Evolutionary conservation across 2,797 vertebrate genomes (phyloP), one percentile per base, ranked within the genome.

Genomic region (Anguilla anguilla): DNA sequence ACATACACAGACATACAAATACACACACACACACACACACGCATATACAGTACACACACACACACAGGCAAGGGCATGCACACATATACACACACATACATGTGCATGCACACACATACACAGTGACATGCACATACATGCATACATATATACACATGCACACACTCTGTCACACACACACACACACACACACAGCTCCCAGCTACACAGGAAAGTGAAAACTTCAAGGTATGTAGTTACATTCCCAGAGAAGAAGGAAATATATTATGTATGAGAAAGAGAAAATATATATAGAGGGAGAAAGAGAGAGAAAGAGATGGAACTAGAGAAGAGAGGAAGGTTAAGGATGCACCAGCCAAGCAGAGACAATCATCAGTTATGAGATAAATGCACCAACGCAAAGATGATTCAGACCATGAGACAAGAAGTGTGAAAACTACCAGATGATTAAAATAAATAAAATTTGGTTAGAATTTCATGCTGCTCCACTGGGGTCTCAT

Each of bases 211-310:
- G 22, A 82, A 82, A 43, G 79, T n/a, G 46, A 82, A 51, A 51
- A 10, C 79, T 82, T 51, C 79, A 82, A 25, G 46, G 79, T 51
- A 22, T 82, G 6, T 1, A 19, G 39, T 82, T 82, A 46, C 19
- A 49, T 51, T 82, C 19, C 82, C 82, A 83, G 82, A 83, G 82
- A 5, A 81, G 31, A 81, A 55, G n/a, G 19, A 82, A 49, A 82
- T 43, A 74, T 74, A 74, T 11, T 3, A 19, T 25, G 46, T 31
- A 82, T 22, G 79, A 82, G 79, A 51, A 43, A 81, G 19, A 82
- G 55, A 43, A 79, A 39, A 77, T 77, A 77, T 17, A 77, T 31
- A 77, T 2, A 39, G n/a, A 69, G 17, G 4, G 13, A 46, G 39
- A 46, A 13, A 39, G 13, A 43, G 39, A 43, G 81, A 83, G 22